A percentile compares a stretch with the other conserved stretches of the same genome.
Conservation (phyloP, 2,888 invertebrate species). For the Willowsia nigromaculata region DNA sequence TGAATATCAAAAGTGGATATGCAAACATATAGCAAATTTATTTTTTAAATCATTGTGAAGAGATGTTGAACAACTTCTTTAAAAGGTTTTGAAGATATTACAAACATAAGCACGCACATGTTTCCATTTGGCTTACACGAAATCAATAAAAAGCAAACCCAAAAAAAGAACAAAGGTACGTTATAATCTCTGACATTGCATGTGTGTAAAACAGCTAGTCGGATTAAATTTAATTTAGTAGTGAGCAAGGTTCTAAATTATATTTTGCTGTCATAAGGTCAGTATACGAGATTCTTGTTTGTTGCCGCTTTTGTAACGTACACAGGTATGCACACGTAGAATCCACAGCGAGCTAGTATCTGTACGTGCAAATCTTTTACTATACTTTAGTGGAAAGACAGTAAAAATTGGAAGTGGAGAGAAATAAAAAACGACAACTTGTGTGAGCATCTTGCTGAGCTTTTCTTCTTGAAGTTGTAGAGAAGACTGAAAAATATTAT, state of each 20-base stretch:
- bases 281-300: conserved; percentile 62
- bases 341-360: not conserved
- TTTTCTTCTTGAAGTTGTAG: not conserved
- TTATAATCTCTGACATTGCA: conserved; percentile 11
- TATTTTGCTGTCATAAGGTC: conserved; percentile 64
- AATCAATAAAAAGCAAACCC: conserved; percentile 37
- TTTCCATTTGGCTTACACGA: not conserved
- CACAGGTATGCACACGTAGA: not conserved
- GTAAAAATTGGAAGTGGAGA: conserved; percentile 1
- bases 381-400: not conserved
- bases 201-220: conserved; percentile 54
- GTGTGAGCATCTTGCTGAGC: conserved; percentile 52
- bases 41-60: conserved; percentile 23
- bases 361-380: conserved; percentile 9
- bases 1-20: not conserved
- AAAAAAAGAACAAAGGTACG: conserved; percentile 46
- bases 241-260: conserved; percentile 64
- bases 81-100: not conserved
- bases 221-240: conserved; percentile 65
- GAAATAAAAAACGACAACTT: conserved; percentile 31
- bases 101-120: not conserved
- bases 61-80: conserved; percentile 29
- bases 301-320: conserved; percentile 35
- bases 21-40: not conserved
- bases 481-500: conserved; percentile 6